Evolutionary conservation across 2,797 vertebrate species (phyloP), one percentile per base, ranked within the genome.

Genomic region (Amphiprion clarkii): DNA sequence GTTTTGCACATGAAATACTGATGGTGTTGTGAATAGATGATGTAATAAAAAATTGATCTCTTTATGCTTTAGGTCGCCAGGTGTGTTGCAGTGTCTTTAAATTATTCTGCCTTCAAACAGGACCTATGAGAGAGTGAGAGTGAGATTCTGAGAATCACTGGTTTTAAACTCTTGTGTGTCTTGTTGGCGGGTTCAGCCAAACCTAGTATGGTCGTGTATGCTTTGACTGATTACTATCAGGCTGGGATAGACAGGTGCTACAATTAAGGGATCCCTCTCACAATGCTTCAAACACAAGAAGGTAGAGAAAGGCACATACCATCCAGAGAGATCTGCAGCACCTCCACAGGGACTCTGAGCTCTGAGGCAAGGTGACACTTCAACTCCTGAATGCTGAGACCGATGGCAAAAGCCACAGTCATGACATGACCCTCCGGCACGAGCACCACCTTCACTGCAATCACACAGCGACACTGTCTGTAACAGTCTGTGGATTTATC

Each of bases 391-490:
- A 95, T 83, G 56, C 93, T 88, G 42, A 83, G 85, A 2, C 94
- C 90, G 58, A 96, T 94, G 65, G 92, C 93, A 78, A 96, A 96
- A 62, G 94, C 88, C 79, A 94, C 87, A 1, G 94, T 95, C 88
- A 97, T 93, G 88, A 96, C 93, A 31, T 97, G 94, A 62, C 94
- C 95, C 57, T 92, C 93, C 4, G 97, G 96, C 78, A 94, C 82
- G 79, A 98, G 91, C 85, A 96, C 86, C 73, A 96, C 76, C 90
- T 96, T 96, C 69, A 97, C 97, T 97, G 79, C 6, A 82, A 61
- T 2, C 65, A 56, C 17, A 65, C 7, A 72, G 8, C 58, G 0
- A 78, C 0, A 72, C 13, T 40, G 1, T 23, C 11, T 7, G 23
- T 40, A 46, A 60, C 0, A 33, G 19, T 8, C 36, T n/a, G 8